A percentile compares a stretch with the other conserved stretches of the same genome.
Evolutionary conservation across 2,888 invertebrate genomes (phyloP).

Genomic region (Calameuta idolon): DNA sequence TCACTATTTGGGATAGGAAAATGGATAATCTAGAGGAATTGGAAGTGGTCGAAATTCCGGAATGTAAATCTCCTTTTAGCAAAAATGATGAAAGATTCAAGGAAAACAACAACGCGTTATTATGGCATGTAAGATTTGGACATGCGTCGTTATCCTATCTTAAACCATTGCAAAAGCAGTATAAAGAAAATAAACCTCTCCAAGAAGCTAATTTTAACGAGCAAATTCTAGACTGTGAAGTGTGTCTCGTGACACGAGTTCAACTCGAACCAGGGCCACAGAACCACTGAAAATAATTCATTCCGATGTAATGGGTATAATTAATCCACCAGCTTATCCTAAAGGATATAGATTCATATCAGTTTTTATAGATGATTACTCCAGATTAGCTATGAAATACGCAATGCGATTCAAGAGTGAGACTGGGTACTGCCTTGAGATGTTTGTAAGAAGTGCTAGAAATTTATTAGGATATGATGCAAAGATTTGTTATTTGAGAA

Average conservation of each 20-base stretch:
- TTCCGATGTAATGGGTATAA: conserved; percentile 36
- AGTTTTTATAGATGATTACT: conserved; percentile 39
- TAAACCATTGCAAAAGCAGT: conserved; percentile 10
- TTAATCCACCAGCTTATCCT: conserved; percentile 31
- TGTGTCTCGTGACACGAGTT: conserved; percentile 19
- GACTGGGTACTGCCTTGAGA: conserved; percentile 29
- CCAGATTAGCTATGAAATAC: conserved; percentile 35
- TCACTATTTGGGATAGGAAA: conserved; percentile 15
- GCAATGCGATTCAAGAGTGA: conserved; percentile 32
- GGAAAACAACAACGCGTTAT: conserved; percentile 4
- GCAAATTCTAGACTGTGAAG: conserved; percentile 23
- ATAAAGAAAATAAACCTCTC: conserved; percentile 2
- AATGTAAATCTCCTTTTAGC: conserved; percentile 1
- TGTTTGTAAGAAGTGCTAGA: conserved; percentile 6
- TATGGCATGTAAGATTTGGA: conserved; percentile 16
- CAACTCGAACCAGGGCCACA: conserved; percentile 25
- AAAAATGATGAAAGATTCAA: neutral
- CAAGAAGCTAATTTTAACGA: conserved; percentile 23
- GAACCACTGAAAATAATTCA: conserved; percentile 35
- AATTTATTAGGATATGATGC: conserved; percentile 16
- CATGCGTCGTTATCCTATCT: conserved; percentile 15
- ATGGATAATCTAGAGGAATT: conserved; percentile 11
- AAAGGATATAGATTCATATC: conserved; percentile 30
- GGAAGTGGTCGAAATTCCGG: neutral
- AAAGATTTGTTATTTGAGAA: conserved; percentile 28